Conservation (phyloP, 2,888 invertebrate genomes). For the Orthonychiurus folsomi region DNA sequence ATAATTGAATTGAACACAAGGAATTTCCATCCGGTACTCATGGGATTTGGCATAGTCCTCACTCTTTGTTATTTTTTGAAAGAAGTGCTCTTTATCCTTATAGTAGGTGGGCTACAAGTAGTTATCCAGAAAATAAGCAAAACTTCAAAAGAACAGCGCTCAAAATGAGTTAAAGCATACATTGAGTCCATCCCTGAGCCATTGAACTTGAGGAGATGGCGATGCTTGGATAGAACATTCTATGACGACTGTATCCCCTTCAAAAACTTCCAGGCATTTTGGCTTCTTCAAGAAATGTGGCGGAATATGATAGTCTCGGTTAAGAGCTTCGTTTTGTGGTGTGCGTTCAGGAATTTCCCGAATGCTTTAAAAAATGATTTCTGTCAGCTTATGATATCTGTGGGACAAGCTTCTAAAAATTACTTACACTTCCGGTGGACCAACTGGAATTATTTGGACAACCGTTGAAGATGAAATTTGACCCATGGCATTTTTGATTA, state of each 20-base stretch:
- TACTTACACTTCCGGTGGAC: background rate
- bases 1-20: slow-evolving; percentile 74
- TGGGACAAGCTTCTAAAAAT: too few species aligned
- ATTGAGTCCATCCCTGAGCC: slow-evolving; percentile 78
- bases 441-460: background rate
- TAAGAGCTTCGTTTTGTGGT: background rate
- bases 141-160: background rate
- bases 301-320: background rate
- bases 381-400: too few species aligned
- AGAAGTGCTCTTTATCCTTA: slow-evolving; percentile 73
- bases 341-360: too few species aligned
- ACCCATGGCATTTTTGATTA: slow-evolving; percentile 70
- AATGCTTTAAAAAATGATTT: too few species aligned
- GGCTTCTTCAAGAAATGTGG: slow-evolving; percentile 77
- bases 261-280: slow-evolving; percentile 67
- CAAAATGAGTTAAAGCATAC: slow-evolving; percentile 45
- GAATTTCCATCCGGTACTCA: slow-evolving; percentile 73
- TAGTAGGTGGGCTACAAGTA: slow-evolving; percentile 71
- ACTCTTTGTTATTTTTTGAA: slow-evolving; percentile 51
- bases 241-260: slow-evolving; percentile 78
- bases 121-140: slow-evolving; percentile 17
- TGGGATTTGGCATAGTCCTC: slow-evolving; percentile 52
- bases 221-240: slow-evolving; percentile 80
- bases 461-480: slow-evolving; percentile 49
- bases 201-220: slow-evolving; percentile 77